These are phyloP conservation scores for Bombus huntii DNA, from an alignment of 1,140 invertebrate species.

Conservation along the genomic window DNA sequence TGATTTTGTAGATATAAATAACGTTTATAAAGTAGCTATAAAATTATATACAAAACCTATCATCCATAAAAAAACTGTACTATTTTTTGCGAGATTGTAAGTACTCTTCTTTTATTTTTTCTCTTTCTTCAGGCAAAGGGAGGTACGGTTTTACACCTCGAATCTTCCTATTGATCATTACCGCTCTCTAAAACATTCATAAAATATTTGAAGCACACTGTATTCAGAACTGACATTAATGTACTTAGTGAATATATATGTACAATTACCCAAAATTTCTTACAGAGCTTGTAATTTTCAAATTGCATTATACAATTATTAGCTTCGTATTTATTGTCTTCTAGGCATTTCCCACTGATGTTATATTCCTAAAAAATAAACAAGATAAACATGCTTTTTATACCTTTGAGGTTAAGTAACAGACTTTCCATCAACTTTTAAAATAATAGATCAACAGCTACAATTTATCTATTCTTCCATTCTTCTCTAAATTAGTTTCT, in stretches of 20 bases:
- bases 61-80: not conserved
- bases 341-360: slow-evolving; percentile 50
- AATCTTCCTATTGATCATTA: slow-evolving; percentile 39
- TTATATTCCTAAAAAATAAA: slow-evolving; percentile 55
- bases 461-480: not conserved
- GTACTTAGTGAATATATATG: not conserved
- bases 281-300: slow-evolving; percentile 65
- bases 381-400: not conserved
- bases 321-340: slow-evolving; percentile 40
- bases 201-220: not conserved
- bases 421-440: not conserved
- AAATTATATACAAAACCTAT: not conserved
- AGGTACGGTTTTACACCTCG: slow-evolving; percentile 63
- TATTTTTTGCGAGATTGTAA: slow-evolving; percentile 29
- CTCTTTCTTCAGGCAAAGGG: slow-evolving; percentile 68
- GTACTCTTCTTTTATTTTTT: slow-evolving; percentile 68
- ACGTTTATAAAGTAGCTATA: not conserved
- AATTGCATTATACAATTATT: slow-evolving; percentile 55
- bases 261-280: slow-evolving; percentile 67
- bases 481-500: not conserved
- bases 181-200: slow-evolving; percentile 49
- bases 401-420: slow-evolving; percentile 1
- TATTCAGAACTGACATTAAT: not conserved
- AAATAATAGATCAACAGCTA: not conserved
- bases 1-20: not conserved